Evolutionary conservation across 1,140 invertebrate genomes (phyloP).

Genomic region (Stenopsyche tienmushanensis): DNA sequence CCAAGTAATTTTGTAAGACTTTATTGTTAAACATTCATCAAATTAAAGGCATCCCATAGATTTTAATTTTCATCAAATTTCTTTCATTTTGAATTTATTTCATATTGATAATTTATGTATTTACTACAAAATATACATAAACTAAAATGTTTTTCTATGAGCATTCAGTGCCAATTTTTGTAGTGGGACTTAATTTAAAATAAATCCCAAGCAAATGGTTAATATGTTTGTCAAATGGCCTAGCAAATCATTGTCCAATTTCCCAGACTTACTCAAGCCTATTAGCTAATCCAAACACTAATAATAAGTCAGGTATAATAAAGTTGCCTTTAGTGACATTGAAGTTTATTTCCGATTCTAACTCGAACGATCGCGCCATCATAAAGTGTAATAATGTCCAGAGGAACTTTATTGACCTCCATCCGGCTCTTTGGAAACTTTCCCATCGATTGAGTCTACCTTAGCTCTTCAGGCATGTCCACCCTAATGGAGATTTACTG

Average conservation of each 20-base stretch:
- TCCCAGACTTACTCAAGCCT: neutral
- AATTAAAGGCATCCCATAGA: neutral
- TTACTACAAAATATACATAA: too few species aligned
- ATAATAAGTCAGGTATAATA: conserved; percentile 13
- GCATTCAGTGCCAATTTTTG: too few species aligned
- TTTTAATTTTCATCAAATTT: too few species aligned
- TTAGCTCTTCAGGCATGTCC: conserved; percentile 2
- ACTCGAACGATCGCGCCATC: conserved; percentile 28
- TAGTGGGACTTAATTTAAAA: too few species aligned
- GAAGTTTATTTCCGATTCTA: conserved; percentile 19
- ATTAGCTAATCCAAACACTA: neutral
- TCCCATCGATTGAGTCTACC: conserved; percentile 29
- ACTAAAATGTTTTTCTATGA: too few species aligned
- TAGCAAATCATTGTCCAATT: too few species aligned
- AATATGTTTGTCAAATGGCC: too few species aligned
- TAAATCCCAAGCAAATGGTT: too few species aligned
- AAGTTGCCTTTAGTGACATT: conserved; percentile 13
- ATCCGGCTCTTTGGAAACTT: conserved; percentile 23
- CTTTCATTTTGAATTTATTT: too few species aligned
- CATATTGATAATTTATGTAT: too few species aligned
- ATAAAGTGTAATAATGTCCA: conserved; percentile 38
- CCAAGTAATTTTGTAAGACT: too few species aligned
- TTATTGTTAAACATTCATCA: neutral
- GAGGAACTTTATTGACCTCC: conserved; percentile 28
- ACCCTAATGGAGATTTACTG: conserved; percentile 28